Base-by-base conservation (phyloP, 2,888 invertebrate species). In the Micoletzkya japonica region DNA sequence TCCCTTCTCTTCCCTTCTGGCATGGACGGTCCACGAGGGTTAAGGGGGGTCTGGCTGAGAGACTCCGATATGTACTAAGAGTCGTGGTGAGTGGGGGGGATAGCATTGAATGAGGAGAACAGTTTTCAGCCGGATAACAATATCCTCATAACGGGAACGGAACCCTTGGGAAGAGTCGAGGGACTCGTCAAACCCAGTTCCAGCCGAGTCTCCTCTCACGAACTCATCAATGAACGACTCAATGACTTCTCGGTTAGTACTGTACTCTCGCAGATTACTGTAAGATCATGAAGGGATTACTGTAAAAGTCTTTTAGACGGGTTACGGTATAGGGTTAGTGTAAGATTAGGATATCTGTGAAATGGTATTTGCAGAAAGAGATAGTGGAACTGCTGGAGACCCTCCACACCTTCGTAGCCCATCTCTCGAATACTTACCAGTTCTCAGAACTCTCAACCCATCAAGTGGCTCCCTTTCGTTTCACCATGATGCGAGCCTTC, bases 401-500 rank as follows among this genome's bases (percentile, higher is more conserved):
- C 20, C 37, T 54, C 1, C 56, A 66, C n/a, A 36, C 56, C 20
- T 56, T 66, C 26, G 56, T 66, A 14, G 37, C 39, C n/a, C 54
- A 54, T 17, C 37, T 66, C n/a, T 37, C 30, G 7, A 30, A 44
- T 10, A 56, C 66, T 4, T 56, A 39, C 24, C 39, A 54, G 20
- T 63, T 63, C 63, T 10, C 4, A 6, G 50, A 63, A 1, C 34
- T 63, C 7, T 63, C 50, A 20, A 32, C 63, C 14, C 50, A 63
- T 50, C 63, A 63, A 24, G 50, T 63, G 30, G 32, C 63, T 3
- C 63, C 56, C 10, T 66, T 66, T 32, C n/a, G 66, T 26, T 66
- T 66, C 39, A 66, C 66, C 6, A 56, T 54, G 56, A 66, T 56
- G 66, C 26, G 66, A 37, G 56, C 56, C n/a, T 66, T 66, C 30